phyloP scores from a whole-genome alignment of 2,113 vertebrate species.

The Electrona antarctica region DNA sequence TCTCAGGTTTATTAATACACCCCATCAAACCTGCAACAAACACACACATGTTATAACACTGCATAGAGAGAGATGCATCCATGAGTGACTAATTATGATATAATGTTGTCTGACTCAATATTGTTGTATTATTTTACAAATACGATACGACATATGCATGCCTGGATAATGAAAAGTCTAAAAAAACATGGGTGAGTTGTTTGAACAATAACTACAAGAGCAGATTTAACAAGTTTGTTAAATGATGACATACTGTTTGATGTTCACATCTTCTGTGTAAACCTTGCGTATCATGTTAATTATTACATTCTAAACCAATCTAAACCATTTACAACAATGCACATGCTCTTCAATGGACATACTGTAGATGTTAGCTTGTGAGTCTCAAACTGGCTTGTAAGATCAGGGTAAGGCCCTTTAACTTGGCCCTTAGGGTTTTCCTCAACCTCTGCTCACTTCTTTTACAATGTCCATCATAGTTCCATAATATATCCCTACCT shows the following conservation, averaged over 20 bases:
- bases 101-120: no score
- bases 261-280: no score
- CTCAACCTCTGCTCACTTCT: not conserved
- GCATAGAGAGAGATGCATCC: no score
- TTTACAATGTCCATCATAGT: not conserved
- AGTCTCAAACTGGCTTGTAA: constrained; percentile 15
- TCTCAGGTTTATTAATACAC: no score
- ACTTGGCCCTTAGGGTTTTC: not conserved
- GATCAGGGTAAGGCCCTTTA: not conserved
- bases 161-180: no score
- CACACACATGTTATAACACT: no score
- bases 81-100: no score
- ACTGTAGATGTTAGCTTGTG: not conserved
- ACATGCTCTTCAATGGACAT: constrained; percentile 3
- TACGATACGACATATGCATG: no score
- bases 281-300: not conserved
- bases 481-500: constrained; percentile 75
- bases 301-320: not conserved
- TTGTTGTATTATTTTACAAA: no score
- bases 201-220: not conserved
- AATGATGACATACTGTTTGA: no score
- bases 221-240: not conserved
- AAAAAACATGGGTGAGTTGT: no score
- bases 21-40: no score
- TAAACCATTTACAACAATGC: not conserved